These are phyloP conservation scores for Platalea minor DNA, from an alignment of 2,797 vertebrate species.

Conservation along the genomic window DNA sequence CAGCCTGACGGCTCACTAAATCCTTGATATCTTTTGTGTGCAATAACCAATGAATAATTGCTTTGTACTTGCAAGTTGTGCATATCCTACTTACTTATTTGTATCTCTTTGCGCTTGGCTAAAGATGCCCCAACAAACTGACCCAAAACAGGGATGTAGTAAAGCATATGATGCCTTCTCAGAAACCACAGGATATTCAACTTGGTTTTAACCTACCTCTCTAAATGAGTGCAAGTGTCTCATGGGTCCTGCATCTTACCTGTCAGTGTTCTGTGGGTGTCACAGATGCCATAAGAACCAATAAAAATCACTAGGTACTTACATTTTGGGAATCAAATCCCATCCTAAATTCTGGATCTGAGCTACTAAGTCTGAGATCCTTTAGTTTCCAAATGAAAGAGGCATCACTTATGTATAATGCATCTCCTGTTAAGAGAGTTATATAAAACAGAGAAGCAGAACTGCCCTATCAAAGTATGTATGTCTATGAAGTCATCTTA, in stretches of 20 bases:
- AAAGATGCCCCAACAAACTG: background rate
- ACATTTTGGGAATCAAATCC: background rate
- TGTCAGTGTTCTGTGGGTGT: background rate
- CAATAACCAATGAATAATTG: background rate
- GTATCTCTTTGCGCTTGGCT: background rate
- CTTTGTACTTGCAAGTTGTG: background rate
- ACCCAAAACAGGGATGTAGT: background rate
- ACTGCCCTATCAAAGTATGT: accelerated
- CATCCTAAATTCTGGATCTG: background rate
- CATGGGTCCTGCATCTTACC: background rate
- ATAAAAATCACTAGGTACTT: background rate
- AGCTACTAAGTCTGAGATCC: background rate
- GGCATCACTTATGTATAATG: background rate
- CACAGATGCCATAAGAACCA: background rate
- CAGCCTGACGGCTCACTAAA: background rate
- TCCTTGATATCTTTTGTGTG: background rate
- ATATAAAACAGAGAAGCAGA: background rate
- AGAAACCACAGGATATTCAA: background rate
- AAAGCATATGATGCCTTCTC: background rate
- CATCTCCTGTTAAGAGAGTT: background rate
- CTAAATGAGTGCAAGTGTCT: background rate
- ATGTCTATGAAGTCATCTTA: background rate
- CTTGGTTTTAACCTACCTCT: background rate
- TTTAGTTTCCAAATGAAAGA: background rate
- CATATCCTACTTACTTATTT: background rate